phyloP scores from a whole-genome alignment of 2,113 vertebrate genomes.

The Paradisaea rubra region DNA sequence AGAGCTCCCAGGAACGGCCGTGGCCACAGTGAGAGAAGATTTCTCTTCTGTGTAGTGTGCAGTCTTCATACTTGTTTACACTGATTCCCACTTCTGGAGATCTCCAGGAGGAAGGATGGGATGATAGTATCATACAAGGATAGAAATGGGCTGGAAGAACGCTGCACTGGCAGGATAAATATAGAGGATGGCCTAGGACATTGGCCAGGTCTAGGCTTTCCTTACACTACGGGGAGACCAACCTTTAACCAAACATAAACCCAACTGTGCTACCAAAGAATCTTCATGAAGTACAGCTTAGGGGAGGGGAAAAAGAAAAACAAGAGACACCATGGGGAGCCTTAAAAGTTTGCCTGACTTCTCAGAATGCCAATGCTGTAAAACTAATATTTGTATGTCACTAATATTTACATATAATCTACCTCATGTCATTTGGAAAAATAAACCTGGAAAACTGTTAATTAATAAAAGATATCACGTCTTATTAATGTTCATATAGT shows the following conservation, averaged over 20 bases:
- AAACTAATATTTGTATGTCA: slow-evolving; percentile 31
- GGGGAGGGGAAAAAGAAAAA: not conserved
- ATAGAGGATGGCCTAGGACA: not conserved
- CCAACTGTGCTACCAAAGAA: not conserved
- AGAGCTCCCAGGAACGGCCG: rapidly evolving
- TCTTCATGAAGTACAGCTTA: not conserved
- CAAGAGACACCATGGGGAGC: not conserved
- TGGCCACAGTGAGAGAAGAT: rapidly evolving
- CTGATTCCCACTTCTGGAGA: not conserved
- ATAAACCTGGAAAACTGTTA: slow-evolving; percentile 59
- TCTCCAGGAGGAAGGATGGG: not conserved
- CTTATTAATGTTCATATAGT: slow-evolving; percentile 69
- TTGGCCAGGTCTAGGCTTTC: rapidly evolving
- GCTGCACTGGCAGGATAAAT: not conserved
- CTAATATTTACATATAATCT: slow-evolving; percentile 28
- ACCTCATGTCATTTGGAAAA: slow-evolving; percentile 44
- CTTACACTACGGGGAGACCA: not conserved
- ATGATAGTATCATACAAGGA: not conserved
- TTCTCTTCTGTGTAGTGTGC: not conserved
- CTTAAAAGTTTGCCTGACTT: not conserved
- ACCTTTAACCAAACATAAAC: not conserved
- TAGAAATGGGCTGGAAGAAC: not conserved
- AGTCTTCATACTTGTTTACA: not conserved
- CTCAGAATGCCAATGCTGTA: not conserved
- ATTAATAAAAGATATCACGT: slow-evolving; percentile 75